Evolutionary conservation across 2,797 vertebrate genomes (phyloP), one percentile per base, ranked within the genome.

Genomic region (Anguilla anguilla): DNA sequence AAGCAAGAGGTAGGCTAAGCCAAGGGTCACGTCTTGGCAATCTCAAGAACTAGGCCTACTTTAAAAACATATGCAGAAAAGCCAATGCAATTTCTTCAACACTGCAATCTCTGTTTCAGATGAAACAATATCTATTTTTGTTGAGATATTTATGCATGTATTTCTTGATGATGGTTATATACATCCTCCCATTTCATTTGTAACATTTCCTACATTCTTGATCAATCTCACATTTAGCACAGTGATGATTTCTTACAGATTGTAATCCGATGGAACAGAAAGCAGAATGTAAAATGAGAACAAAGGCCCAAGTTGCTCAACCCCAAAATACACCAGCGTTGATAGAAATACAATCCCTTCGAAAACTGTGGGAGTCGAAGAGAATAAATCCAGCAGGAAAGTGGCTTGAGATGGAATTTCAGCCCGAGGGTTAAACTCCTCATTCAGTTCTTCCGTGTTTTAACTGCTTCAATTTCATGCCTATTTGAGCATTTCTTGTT

Each of bases 381-480:
- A 82, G 43, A n/a, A 22, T 9, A 79, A 49, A n/a, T 82, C 19
- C 25, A 9, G 79, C 79, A 46, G 46, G 79, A 82, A 82, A 82
- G 79, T 82, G 79, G 46, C 79, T 49, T 25, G 79, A 51, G 25
- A 82, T n/a, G 25, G 79, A 82, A 82, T 82, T 49, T 11, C 46
- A 51, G 43, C 79, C 46, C 3, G 10, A 49, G 43, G 39, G 25
- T 19, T 11, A 82, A 82, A 51, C 79, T 82, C 43, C 79, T 82
- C 79, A 46, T 51, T 82, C 46, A 51, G 79, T 13, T 51, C 46
- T n/a, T 82, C 79, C 19, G 51, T n/a, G 25, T 82, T 82, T 82
- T 49, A 82, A 49, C 79, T 82, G 28, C 79, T 51, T 51, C 46
- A 51, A 49, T 25, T 82, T 82, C 79, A 82, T 82, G 79, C 79